These are phyloP conservation scores for Aphidoletes aphidimyza DNA, from an alignment of 2,888 invertebrate species.

Conservation along the genomic window DNA sequence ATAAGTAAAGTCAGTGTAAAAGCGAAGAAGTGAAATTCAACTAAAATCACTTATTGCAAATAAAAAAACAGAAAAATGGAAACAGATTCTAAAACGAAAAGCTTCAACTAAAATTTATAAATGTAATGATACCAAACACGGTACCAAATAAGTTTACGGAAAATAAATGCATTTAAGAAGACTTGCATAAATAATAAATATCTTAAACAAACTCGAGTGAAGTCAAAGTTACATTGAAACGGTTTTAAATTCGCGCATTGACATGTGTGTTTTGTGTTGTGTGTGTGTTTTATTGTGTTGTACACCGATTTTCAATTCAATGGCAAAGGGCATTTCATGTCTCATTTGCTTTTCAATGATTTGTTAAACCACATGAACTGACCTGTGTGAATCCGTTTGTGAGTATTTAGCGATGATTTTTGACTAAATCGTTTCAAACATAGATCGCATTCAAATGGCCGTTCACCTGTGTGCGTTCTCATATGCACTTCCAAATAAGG, in stretches of 20 bases:
- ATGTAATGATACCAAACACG: too few relatives aligned
- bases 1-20: too few relatives aligned
- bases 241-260: too few relatives aligned
- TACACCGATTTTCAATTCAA: background rate
- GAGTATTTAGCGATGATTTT: conserved; percentile 77
- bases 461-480: conserved; percentile 67
- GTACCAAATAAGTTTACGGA: too few relatives aligned
- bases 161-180: background rate
- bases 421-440: conserved; percentile 78
- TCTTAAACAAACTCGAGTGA: conserved; percentile 60
- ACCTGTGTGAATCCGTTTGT: conserved; percentile 77
- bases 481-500: conserved; percentile 84
- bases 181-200: background rate
- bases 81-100: too few relatives aligned
- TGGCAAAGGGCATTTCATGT: background rate
- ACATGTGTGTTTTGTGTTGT: background rate
- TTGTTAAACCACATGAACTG: conserved; percentile 61
- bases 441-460: conserved; percentile 71
- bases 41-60: too few relatives aligned
- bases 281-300: background rate
- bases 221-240: conserved; percentile 58
- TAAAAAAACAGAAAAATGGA: too few relatives aligned
- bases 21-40: too few relatives aligned
- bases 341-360: background rate
- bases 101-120: too few relatives aligned